A percentile compares a stretch with the other conserved stretches of the same genome.
Conservation (phyloP, 2,113 vertebrate species). For the Hassar affinis region DNA sequence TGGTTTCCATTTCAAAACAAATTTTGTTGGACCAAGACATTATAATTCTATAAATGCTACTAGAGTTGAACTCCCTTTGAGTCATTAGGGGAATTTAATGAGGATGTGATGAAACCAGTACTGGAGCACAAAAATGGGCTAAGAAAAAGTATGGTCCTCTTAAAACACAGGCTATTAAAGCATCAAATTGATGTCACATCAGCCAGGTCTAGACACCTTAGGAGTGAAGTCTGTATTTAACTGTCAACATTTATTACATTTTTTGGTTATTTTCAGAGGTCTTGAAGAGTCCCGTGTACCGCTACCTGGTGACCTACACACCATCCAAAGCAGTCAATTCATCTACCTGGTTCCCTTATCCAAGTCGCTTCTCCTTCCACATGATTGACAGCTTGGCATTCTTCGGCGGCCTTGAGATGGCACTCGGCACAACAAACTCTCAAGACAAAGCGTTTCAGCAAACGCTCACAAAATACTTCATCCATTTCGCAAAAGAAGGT, state of each 20-base stretch:
- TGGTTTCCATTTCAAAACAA: neutral
- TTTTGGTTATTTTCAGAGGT: constrained; percentile 55
- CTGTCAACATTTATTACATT: neutral
- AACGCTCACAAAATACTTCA: constrained; percentile 63
- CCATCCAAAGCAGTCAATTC: constrained; percentile 59
- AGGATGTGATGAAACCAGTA: neutral
- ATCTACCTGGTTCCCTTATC: constrained; percentile 53
- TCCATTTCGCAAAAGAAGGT: constrained; percentile 74
- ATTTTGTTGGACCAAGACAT: neutral
- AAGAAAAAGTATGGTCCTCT: neutral
- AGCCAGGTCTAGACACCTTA: neutral
- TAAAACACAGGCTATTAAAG: neutral
- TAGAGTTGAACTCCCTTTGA: neutral
- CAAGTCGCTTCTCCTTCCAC: constrained; percentile 74
- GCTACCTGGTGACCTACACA: constrained; percentile 73
- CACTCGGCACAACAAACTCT: constrained; percentile 53
- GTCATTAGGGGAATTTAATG: neutral
- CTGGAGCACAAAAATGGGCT: neutral
- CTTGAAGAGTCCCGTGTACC: constrained; percentile 73
- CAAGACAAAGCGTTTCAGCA: constrained; percentile 66
- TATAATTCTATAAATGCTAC: neutral
- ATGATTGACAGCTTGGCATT: constrained; percentile 67
- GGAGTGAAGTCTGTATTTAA: neutral
- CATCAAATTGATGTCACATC: neutral
- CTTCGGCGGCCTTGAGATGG: constrained; percentile 64